Evolutionary conservation across 2,113 vertebrate genomes (phyloP).

Genomic region (Cisticola juncidis): DNA sequence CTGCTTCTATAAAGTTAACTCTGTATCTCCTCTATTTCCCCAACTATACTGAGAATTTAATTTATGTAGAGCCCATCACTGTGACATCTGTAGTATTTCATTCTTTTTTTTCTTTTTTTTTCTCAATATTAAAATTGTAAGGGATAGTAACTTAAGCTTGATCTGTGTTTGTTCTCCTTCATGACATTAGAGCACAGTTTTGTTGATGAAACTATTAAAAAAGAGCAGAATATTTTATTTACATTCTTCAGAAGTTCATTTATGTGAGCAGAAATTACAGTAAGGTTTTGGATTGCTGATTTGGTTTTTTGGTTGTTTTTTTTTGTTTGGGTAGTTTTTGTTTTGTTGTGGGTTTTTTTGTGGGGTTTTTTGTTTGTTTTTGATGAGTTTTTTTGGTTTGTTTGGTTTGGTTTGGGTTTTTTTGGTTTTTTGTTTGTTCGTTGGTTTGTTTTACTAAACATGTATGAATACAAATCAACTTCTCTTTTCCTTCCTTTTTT

Average conservation of each 20-base stretch:
- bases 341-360: too few species aligned
- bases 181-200: not conserved
- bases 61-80: not conserved
- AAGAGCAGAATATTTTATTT: not conserved
- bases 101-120: not conserved
- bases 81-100: not conserved
- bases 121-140: not conserved
- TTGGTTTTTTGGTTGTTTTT: too few species aligned
- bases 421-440: too few species aligned
- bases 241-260: not conserved
- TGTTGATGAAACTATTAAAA: not conserved
- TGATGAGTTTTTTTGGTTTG: too few species aligned
- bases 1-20: not conserved
- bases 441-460: not conserved
- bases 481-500: not conserved
- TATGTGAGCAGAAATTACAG: not conserved
- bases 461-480: not conserved
- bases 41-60: not conserved
- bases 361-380: too few species aligned
- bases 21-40: not conserved
- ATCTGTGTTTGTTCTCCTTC: not conserved
- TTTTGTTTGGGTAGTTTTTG: too few species aligned
- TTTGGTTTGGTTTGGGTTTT: not conserved
- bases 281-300: not conserved
- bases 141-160: not conserved